Base-by-base conservation (phyloP, 1,140 invertebrate species). In the Drosophila murphyi region DNA sequence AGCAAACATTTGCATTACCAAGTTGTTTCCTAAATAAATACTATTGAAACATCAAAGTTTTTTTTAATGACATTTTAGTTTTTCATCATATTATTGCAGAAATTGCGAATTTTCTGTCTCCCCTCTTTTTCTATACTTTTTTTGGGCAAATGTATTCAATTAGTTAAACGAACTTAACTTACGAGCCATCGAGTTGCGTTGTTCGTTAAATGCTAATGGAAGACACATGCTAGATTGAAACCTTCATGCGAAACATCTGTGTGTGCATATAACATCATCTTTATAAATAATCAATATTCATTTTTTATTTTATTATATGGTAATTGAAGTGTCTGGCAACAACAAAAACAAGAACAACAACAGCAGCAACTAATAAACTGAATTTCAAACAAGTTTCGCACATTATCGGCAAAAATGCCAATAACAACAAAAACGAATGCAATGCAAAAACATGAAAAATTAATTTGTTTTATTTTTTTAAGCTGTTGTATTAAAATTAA, bases 241-340 rank as follows among this genome's bases (percentile, higher is more conserved):
- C 45, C 60, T 39, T 10, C 32, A 37, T 37, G 8, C 47, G 32
- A 39, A 5, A 51, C 10, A 63, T 39, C 29, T 54, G 39, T 55
- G 32, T 51, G 41, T 55, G 51, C 45, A 20, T 51, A 67, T 85
- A 78, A 51, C 82, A 87, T 86, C 82, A 86, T 87, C 79, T 76
- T 74, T 82, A 67, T 61, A 82, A 87, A 87, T 86, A 86, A 86
- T 82, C 78, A 68, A 87, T 85, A 78, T 64, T 60, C 71, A 70
- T 59, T 60, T 64, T 20, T 41, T 35, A 60, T 60, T 60, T 56
- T 62, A 70, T 69, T 75, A 64, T 75, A 71, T 75, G 52, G 67
- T 75, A 75, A 75, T 71, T 59, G 59, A 71, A 71, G 41, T 71
- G 60, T 50, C 51, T 63, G 37, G 31, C 52, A 67, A 28, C 64